Percentiles rank a stretch among this genome's conserved stretches.
These are phyloP conservation scores for Raphicerus campestris DNA, from an alignment of 2,113 vertebrate genomes.

Conservation along the genomic window DNA sequence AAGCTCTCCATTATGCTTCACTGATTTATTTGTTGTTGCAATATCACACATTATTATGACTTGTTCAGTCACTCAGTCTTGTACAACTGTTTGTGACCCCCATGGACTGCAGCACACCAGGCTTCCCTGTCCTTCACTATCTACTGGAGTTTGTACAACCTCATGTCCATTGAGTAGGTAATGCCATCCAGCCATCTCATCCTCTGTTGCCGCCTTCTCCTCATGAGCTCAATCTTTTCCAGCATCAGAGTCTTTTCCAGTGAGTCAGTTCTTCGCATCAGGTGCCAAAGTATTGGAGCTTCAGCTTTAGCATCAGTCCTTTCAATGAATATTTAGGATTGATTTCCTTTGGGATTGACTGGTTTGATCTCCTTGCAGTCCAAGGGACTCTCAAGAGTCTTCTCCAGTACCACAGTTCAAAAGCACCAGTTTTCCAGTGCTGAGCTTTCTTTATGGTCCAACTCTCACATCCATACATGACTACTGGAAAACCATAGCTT, in stretches of 20 bases:
- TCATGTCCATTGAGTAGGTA: background rate
- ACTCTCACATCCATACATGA: background rate
- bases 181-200: background rate
- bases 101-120: background rate
- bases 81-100: background rate
- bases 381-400: background rate
- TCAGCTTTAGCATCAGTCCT: background rate
- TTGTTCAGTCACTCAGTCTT: background rate
- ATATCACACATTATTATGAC: background rate
- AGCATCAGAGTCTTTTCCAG: background rate
- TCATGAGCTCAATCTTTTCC: background rate
- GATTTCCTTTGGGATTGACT: background rate
- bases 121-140: background rate
- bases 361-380: background rate
- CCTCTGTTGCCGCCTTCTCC: background rate
- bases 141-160: background rate
- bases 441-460: background rate
- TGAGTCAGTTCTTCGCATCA: background rate
- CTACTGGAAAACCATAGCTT: background rate
- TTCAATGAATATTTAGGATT: background rate
- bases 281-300: background rate
- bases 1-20: background rate
- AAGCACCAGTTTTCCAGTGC: background rate
- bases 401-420: background rate
- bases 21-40: background rate